Conservation (phyloP, 2,888 invertebrate species). For the Pheosia tremula region DNA sequence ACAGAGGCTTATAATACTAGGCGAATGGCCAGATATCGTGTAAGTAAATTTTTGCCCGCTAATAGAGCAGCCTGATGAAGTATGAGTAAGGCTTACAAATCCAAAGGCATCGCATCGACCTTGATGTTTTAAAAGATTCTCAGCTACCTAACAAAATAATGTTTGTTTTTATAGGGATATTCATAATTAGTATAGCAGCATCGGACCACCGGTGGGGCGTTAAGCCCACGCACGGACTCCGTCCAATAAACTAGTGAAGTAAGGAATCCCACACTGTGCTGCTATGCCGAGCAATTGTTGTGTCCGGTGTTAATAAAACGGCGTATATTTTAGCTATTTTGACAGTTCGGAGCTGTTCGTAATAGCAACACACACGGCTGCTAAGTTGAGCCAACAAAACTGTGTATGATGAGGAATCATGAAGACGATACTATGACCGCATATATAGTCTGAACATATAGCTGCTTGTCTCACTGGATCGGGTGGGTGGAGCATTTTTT, state of each 20-base stretch:
- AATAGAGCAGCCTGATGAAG: no score
- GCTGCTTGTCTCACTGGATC: no score
- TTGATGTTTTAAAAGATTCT: background rate
- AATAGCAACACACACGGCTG: conserved; percentile 58
- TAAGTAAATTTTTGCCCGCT: no score
- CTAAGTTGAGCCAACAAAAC: background rate
- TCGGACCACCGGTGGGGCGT: conserved; percentile 61
- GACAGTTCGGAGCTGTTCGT: conserved; percentile 79
- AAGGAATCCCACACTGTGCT: conserved; percentile 80
- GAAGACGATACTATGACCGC: background rate
- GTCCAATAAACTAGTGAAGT: conserved; percentile 74
- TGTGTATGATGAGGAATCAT: background rate
- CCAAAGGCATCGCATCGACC: no score
- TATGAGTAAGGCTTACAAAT: no score
- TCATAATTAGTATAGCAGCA: conserved; percentile 59
- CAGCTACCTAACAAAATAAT: background rate
- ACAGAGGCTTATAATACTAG: no score
- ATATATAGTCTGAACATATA: no score
- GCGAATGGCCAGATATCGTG: no score
- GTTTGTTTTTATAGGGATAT: conserved; percentile 18
- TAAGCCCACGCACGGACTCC: conserved; percentile 67
- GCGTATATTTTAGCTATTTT: conserved; percentile 82
- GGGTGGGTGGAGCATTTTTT: no score
- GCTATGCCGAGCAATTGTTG: conserved; percentile 76
- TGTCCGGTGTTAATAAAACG: conserved; percentile 81